These are phyloP conservation scores for Hypomecis punctinalis DNA, from an alignment of 2,888 invertebrate species.

Conservation along the genomic window DNA sequence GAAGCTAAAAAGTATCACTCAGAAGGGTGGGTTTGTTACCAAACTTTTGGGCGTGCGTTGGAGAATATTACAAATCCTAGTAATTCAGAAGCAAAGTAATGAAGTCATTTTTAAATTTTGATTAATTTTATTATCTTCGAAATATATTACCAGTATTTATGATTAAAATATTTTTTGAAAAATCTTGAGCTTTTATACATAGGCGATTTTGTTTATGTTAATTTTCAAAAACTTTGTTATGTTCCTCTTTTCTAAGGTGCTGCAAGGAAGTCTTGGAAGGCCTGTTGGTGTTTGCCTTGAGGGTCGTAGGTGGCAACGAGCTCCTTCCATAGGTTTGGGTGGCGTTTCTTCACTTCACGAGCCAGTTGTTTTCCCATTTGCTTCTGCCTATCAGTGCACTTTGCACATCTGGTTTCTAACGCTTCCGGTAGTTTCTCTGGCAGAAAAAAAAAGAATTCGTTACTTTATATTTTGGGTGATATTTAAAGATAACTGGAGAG, in stretches of 20 bases:
- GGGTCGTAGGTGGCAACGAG: constrained; percentile 86
- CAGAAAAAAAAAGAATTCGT: constrained; percentile 44
- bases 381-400: constrained; percentile 89
- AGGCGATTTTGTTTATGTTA: no score
- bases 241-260: background rate
- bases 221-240: no score
- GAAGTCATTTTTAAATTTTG: constrained; percentile 12
- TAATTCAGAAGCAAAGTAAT: background rate
- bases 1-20: constrained; percentile 78
- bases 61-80: constrained; percentile 29
- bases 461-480: no score
- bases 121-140: constrained; percentile 21
- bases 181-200: background rate
- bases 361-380: constrained; percentile 86
- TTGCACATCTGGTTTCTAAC: constrained; percentile 87
- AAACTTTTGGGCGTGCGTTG: constrained; percentile 76
- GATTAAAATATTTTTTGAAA: background rate
- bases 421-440: constrained; percentile 89
- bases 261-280: constrained; percentile 63
- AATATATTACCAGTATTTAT: background rate
- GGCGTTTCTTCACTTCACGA: constrained; percentile 81
- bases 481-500: no score
- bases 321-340: constrained; percentile 82
- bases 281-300: constrained; percentile 80
- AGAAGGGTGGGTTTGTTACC: constrained; percentile 81